These are phyloP conservation scores for Trissolcus brochymenae DNA, from an alignment of 2,888 invertebrate species.

Conservation along the genomic window DNA sequence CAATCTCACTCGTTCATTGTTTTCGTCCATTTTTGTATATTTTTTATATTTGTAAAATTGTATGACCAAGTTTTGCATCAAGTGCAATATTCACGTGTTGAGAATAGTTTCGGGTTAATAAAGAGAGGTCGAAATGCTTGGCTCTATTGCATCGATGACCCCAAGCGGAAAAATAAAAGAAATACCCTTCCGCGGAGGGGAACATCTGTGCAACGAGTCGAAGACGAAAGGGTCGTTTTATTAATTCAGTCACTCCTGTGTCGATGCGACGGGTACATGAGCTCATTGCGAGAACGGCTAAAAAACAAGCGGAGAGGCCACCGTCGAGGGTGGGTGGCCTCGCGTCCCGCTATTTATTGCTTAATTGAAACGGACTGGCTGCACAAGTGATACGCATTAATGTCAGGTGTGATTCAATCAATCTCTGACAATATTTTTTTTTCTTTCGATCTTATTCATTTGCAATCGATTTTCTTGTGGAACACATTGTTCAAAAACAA, in stretches of 20 bases:
- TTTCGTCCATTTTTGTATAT: background rate
- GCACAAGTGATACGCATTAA: conserved; percentile 42
- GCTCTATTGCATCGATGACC: conserved; percentile 63
- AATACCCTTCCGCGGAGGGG: conserved; percentile 64
- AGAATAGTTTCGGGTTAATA: background rate
- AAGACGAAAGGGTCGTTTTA: conserved; percentile 70
- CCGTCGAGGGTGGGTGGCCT: conserved; percentile 62
- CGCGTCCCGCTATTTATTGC: conserved; percentile 68
- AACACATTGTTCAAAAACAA: too few species aligned
- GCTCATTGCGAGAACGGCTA: conserved; percentile 49
- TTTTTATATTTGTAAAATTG: background rate
- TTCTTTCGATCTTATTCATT: too few species aligned
- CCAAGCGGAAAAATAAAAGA: conserved; percentile 73
- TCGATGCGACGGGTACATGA: conserved; percentile 61
- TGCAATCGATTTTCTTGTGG: too few species aligned
- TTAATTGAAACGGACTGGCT: conserved; percentile 66
- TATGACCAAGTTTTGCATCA: background rate
- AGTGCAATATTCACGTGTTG: background rate
- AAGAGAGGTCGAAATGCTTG: conserved; percentile 24
- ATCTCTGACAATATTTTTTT: too few species aligned
- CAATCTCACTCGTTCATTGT: background rate
- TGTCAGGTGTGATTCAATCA: conserved; percentile 52
- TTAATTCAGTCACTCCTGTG: conserved; percentile 73
- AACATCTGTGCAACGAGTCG: conserved; percentile 65
- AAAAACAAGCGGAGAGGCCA: conserved; percentile 22